Evolutionary conservation across 2,888 invertebrate species (phyloP).

Genomic region (Gisinianus flammeolus): DNA sequence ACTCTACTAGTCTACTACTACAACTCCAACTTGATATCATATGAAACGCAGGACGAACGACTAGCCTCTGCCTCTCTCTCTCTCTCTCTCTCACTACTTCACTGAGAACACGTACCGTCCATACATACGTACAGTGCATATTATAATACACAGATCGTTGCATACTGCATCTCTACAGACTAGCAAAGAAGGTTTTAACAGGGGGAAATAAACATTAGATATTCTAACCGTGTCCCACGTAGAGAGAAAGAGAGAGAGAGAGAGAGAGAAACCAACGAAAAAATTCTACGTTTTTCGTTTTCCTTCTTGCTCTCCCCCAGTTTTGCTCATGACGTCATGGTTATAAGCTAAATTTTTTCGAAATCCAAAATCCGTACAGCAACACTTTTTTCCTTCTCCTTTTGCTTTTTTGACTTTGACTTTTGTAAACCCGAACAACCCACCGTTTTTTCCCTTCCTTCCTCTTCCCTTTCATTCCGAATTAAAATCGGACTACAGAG

Average conservation of each 20-base stretch:
- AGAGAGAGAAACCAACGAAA: slow-evolving; percentile 34
- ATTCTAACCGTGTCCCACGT: too few species aligned
- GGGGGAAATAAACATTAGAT: slow-evolving; percentile 20
- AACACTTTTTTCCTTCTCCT: not conserved
- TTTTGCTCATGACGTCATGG: slow-evolving; percentile 37
- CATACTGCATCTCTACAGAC: slow-evolving; percentile 16
- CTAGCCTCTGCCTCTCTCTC: not conserved
- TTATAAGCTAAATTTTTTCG: slow-evolving; percentile 31
- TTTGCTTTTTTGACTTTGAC: too few species aligned
- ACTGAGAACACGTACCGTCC: slow-evolving; percentile 3
- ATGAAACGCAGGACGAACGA: slow-evolving; percentile 15
- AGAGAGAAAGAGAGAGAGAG: slow-evolving; percentile 19
- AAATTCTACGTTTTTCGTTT: slow-evolving; percentile 24
- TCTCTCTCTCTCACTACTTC: not conserved
- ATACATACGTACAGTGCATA: not conserved
- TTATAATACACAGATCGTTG: too few species aligned
- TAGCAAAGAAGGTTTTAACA: slow-evolving; percentile 21
- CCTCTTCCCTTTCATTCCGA: not conserved
- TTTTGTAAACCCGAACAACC: not conserved
- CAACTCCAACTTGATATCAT: too few species aligned
- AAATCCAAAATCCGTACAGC: not conserved
- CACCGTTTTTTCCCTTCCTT: not conserved
- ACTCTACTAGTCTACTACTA: too few species aligned
- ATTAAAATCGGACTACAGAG: not conserved
- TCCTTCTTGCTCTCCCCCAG: slow-evolving; percentile 34